Base-by-base conservation (phyloP, 2,888 invertebrate species). In the Eudemis profundana region DNA sequence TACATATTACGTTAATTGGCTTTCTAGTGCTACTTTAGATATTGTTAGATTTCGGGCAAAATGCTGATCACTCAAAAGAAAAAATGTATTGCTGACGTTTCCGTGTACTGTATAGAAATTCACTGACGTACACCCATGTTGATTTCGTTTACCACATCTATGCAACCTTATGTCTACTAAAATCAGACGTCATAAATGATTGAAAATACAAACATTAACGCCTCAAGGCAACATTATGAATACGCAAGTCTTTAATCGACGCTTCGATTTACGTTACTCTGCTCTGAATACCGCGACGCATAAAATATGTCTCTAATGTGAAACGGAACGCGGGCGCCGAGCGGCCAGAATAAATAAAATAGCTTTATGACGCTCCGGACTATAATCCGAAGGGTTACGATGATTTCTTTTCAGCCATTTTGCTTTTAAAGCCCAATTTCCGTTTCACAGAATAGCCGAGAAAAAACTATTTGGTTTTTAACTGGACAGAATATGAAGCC, bases 381-480 rank as follows among this genome's bases (percentile, higher is more conserved):
- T 40, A 40, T 56, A 40, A 56, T 49, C 38, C 54, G 21, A 54
- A 36, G 51, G 51, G 61, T 33, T 42, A 51, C 42, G 61, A 42
- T 50, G 50, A 61, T 51, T 61, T 51, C 61, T 61, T 61, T 61
- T 50, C 33, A 51, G 44, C 61, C 50, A n/a, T 61, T 61, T 59
- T 51, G 36, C 21, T 36, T 51, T 47, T 38, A 47, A 62, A 62
- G 54, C 53, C 15, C 36, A 29, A 51, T 60, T 50, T 51, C 36
- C 51, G 33, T 33, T 51, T 51, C 19, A 36, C 23, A n/a, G 33
- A 36, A 21, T 33, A 19, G 51, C 7, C n/a, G 51, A 8, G n/a
- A 19, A 51, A 33, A 51, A 51, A 51, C 36, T 51, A 51, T 33
- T 51, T 36, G 12, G 36, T 36, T 36, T 38, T 19, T 10, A 21